Percentiles rank a stretch among this genome's conserved stretches.
Evolutionary conservation across 2,888 invertebrate genomes (phyloP).

Genomic region (Melitaea athalia): DNA sequence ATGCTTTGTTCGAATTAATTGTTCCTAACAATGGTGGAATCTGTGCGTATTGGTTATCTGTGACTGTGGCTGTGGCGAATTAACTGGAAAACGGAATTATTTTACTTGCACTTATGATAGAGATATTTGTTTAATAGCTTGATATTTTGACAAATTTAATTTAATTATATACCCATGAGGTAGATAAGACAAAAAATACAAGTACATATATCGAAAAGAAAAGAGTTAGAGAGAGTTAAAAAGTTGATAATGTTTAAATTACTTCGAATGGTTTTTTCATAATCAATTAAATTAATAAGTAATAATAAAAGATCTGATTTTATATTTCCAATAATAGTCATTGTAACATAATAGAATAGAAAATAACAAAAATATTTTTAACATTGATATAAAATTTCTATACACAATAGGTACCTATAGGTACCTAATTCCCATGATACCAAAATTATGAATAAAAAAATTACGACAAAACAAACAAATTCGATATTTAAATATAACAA

Average conservation of each 20-base stretch:
- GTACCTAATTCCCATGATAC: neutral
- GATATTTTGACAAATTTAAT: too few species aligned
- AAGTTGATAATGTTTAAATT: too few species aligned
- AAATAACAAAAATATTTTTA: too few species aligned
- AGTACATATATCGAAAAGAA: neutral
- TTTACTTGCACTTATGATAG: neutral
- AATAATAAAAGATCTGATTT: too few species aligned
- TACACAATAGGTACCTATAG: too few species aligned
- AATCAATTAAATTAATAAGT: too few species aligned
- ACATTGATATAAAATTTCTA: too few species aligned
- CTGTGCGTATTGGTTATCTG: slow-evolving; percentile 35
- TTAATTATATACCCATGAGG: too few species aligned
- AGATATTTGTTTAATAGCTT: neutral
- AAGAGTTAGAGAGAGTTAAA: too few species aligned
- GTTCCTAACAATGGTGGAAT: slow-evolving; percentile 35
- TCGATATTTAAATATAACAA: neutral
- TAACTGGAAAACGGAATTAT: neutral
- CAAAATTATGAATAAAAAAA: neutral
- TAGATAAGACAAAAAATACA: neutral
- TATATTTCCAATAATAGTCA: too few species aligned
- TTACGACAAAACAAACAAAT: neutral
- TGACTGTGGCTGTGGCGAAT: slow-evolving; percentile 17
- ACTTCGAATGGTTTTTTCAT: too few species aligned
- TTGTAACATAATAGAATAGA: too few species aligned
- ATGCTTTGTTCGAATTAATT: slow-evolving; percentile 37